Base-by-base conservation (phyloP, 2,888 invertebrate species). In the Campoplex capitator region DNA sequence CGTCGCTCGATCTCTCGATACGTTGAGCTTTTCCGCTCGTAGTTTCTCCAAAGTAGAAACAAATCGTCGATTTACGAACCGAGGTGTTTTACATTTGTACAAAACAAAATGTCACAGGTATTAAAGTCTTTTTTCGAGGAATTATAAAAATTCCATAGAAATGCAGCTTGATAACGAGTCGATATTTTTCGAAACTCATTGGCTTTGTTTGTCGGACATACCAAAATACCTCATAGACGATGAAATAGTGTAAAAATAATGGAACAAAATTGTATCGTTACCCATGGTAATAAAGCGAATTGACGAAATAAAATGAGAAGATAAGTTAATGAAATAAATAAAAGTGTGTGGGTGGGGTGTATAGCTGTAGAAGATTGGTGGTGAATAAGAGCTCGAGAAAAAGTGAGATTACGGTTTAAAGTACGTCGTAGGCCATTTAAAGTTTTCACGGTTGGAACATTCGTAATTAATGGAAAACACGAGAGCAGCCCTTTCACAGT, bases 401-500 rank as follows among this genome's bases (percentile, higher is more conserved):
- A 58, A 79, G 79, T 82, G 42, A 84, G 87, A 87, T 84, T 87
- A 87, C 84, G 75, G 56, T 82, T 90, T 92, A 91, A 92, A 91
- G 89, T 86, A 83, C 83, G 76, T 70, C 76, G 70, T 76, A 75
- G 76, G 76, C 83, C 76, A 76, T 83, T 83, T 76, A 83, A 83
- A 83, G 70, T 83, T 83, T 83, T 70, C 88, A 85, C 89, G 90
- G 87, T 81, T 84, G 87, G 86, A 73, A 74, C 70, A 78, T 78
- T 89, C 90, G 91, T 92, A 92, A 93, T 93, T 92, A 93, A 92
- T 91, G 91, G 89, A 91, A 91, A 89, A 82, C 85, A 77, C 73
- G 18, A 42, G 84, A 42, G 84, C 78, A 86, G 80, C 83, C 84
- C 86, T 87, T 88, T 88, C 16, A 32, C 84, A 75, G 71, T 54